A percentile compares a stretch with the other conserved stretches of the same genome.
These are phyloP conservation scores for Oxytorus armatus DNA, from an alignment of 2,888 invertebrate species.

Conservation along the genomic window DNA sequence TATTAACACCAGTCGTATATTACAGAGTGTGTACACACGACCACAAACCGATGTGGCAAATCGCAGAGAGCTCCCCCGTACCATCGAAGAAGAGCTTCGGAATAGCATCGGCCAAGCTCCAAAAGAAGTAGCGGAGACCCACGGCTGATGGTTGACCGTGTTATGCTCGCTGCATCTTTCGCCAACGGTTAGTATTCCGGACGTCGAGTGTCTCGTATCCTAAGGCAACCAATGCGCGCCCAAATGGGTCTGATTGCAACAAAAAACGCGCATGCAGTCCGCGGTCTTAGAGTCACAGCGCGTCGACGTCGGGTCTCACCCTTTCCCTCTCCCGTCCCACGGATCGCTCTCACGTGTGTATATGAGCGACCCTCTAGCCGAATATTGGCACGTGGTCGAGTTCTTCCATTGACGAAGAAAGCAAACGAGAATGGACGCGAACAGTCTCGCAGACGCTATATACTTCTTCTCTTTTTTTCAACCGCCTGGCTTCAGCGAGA, in stretches of 20 bases:
- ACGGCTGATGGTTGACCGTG: conserved; percentile 13
- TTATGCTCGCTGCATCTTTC: conserved; percentile 30
- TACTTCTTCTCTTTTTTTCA: conserved; percentile 4
- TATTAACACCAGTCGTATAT: background rate
- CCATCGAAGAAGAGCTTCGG: background rate
- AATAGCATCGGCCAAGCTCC: conserved; percentile 56
- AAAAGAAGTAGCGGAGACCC: conserved; percentile 36
- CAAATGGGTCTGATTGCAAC: conserved; percentile 71
- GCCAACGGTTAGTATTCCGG: conserved; percentile 66
- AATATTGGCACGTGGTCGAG: conserved; percentile 66
- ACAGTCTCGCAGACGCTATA: conserved; percentile 5
- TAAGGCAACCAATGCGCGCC: conserved; percentile 67
- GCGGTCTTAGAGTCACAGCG: conserved; percentile 19
- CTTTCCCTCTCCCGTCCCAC: conserved; percentile 10
- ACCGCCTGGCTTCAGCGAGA: background rate
- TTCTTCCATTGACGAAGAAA: conserved; percentile 67
- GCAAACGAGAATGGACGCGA: conserved; percentile 28
- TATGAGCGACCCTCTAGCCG: conserved; percentile 15
- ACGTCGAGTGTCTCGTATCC: conserved; percentile 65
- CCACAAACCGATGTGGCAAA: background rate
- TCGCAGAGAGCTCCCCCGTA: background rate
- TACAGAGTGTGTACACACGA: conserved; percentile 18
- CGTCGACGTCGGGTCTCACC: conserved; percentile 1
- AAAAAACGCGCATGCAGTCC: conserved; percentile 63
- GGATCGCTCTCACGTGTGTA: conserved; percentile 21